These are phyloP conservation scores for Himalopsyche phryganea DNA, from an alignment of 1,140 invertebrate genomes.

Conservation along the genomic window DNA sequence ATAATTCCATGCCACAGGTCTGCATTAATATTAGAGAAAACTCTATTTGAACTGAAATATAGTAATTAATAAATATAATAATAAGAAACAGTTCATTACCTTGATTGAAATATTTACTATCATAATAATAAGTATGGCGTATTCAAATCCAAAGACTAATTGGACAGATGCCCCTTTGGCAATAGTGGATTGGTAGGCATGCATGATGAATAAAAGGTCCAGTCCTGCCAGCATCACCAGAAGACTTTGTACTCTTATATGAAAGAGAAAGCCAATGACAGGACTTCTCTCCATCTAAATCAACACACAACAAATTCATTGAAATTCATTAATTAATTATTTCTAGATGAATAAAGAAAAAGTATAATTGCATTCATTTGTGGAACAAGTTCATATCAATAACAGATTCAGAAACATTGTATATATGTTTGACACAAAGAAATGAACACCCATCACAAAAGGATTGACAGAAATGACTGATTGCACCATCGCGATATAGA, in stretches of 20 bases:
- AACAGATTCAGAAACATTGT: too few species aligned
- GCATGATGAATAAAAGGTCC: slow-evolving; percentile 87
- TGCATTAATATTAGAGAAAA: too few species aligned
- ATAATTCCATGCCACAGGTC: too few species aligned
- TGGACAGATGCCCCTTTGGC: slow-evolving; percentile 95
- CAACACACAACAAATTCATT: slow-evolving; percentile 9
- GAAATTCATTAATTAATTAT: too few species aligned
- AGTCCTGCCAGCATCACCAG: slow-evolving; percentile 75
- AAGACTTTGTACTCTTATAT: slow-evolving; percentile 86
- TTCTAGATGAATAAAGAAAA: slow-evolving; percentile 17
- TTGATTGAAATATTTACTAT: slow-evolving; percentile 93
- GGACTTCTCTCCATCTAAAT: slow-evolving; percentile 98
- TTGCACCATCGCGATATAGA: too few species aligned
- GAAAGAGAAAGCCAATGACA: slow-evolving; percentile 92
- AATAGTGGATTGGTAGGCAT: slow-evolving; percentile 93
- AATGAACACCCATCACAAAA: too few species aligned
- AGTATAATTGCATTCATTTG: slow-evolving; percentile 7
- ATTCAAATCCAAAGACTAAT: slow-evolving; percentile 99
- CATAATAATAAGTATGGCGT: slow-evolving; percentile 94
- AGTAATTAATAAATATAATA: too few species aligned
- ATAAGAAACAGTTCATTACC: too few species aligned
- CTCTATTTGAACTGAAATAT: too few species aligned
- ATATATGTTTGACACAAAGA: too few species aligned
- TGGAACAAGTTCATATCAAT: background rate
- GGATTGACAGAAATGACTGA: too few species aligned